Evolutionary conservation across 1,140 invertebrate genomes (phyloP), one percentile per base, ranked within the genome.

Genomic region (Drosophila pseudoobscura): DNA sequence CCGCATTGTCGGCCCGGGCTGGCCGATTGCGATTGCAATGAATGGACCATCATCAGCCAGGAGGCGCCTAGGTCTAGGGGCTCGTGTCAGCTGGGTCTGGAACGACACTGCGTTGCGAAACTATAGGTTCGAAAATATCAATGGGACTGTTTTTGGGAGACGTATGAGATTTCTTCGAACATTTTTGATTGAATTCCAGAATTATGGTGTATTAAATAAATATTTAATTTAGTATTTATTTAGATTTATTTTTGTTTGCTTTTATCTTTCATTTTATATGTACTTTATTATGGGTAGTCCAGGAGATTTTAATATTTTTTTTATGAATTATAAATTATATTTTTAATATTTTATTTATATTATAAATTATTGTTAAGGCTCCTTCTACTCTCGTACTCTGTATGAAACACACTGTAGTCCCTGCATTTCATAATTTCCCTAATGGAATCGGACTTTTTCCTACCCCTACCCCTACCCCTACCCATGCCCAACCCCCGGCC

Each of bases 381-480:
- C 1, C 1, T 17, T 26, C 24, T 31, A 8, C 3, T 31, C 2
- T 31, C 31, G 3, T 41, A 49, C 6, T n/a, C 7, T 43, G 20
- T 22, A 49, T 7, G 51, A 2, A 35, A n/a, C 44, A 39, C 49
- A 50, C 31, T 69, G 63, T 69, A 29, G 26, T 35, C 11, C 6
- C 62, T 55, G 43, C 31, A 64, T 74, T 64, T 60, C 70, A 74
- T 74, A 74, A 74, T 65, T 75, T 64, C 46, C 60, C 49, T 58
- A 74, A 74, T 75, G 69, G 58, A 43, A 49, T 15, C n/a, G 31
- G 61, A 62, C 44, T 31, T 31, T 31, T 8, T 8, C 41, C 49
- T 24, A 52, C 41, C 39, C 17, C 17, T 17, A 17, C 17, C 46
- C 0, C 20, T 20, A n/a, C 8, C 31, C 41, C 20, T 22, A 7